phyloP scores from a whole-genome alignment of 2,888 invertebrate species.

The Euclidia mi region DNA sequence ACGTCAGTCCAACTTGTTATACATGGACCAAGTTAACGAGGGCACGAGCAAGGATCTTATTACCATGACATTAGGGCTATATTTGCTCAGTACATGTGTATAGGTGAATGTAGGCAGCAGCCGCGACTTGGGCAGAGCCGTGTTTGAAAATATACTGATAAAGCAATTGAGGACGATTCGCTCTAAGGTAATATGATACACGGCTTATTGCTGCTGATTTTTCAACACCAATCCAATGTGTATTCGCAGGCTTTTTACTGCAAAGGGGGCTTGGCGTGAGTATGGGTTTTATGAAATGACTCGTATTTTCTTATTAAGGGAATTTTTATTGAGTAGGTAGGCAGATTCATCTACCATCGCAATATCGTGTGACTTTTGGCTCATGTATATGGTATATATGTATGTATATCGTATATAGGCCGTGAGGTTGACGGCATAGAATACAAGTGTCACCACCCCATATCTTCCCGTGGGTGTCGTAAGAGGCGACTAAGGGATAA shows the following conservation, averaged over 20 bases:
- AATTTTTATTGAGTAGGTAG: too few relatives aligned
- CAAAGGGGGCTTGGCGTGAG: not conserved
- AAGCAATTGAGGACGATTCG: constrained; percentile 51
- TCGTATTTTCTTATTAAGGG: too few relatives aligned
- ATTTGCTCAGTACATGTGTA: constrained; percentile 17
- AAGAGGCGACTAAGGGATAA: too few relatives aligned
- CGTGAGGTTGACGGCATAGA: too few relatives aligned
- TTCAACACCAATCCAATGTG: constrained; percentile 2
- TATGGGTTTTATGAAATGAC: not conserved
- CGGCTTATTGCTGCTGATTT: constrained; percentile 37
- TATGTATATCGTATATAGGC: too few relatives aligned
- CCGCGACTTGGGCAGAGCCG: constrained; percentile 55
- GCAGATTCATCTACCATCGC: too few relatives aligned
- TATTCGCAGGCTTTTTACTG: not conserved
- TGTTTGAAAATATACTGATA: constrained; percentile 57
- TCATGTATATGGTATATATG: too few relatives aligned
- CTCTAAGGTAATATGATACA: constrained; percentile 33
- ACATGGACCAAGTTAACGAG: constrained; percentile 44
- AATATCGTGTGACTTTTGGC: too few relatives aligned
- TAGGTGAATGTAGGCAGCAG: constrained; percentile 32
- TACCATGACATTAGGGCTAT: constrained; percentile 9
- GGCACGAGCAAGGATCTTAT: constrained; percentile 26
- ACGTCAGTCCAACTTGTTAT: constrained; percentile 64
- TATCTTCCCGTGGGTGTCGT: too few relatives aligned
- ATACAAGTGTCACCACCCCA: too few relatives aligned